Evolutionary conservation across 2,797 vertebrate genomes (phyloP).

Genomic region (Manis javanica): DNA sequence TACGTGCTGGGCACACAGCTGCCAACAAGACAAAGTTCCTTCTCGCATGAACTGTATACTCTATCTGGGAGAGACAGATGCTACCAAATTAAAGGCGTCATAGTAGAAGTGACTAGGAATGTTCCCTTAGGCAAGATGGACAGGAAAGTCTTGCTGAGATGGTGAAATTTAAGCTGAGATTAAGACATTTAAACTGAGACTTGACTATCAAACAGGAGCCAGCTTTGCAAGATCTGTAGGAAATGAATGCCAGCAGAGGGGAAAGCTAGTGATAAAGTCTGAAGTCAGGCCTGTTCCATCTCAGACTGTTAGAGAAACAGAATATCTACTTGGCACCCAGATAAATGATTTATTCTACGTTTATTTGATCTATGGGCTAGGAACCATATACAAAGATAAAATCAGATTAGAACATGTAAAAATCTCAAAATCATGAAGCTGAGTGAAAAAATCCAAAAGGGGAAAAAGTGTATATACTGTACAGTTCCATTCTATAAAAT

Average conservation of each 20-base stretch:
- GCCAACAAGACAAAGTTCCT: neutral
- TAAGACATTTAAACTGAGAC: conserved; percentile 42
- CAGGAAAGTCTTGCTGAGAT: conserved; percentile 31
- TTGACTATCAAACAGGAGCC: neutral
- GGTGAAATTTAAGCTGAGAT: conserved; percentile 60
- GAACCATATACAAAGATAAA: neutral
- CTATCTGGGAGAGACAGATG: neutral
- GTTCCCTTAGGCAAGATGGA: neutral
- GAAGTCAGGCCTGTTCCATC: neutral
- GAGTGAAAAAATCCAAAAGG: neutral
- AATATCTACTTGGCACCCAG: neutral
- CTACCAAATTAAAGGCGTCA: neutral
- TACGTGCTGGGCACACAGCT: neutral
- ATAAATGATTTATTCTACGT: neutral
- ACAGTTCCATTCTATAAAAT: neutral
- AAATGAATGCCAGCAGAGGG: neutral
- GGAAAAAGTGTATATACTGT: rapidly evolving
- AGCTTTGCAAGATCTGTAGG: neutral
- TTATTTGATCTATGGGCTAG: neutral
- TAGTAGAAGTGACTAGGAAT: neutral
- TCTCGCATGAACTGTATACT: neutral
- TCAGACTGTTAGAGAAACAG: neutral
- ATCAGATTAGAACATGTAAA: neutral
- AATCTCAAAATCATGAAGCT: neutral
- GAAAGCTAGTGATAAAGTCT: neutral